Conservation (phyloP, 2,888 invertebrate genomes). For the Lasioglossum oenotherae region DNA sequence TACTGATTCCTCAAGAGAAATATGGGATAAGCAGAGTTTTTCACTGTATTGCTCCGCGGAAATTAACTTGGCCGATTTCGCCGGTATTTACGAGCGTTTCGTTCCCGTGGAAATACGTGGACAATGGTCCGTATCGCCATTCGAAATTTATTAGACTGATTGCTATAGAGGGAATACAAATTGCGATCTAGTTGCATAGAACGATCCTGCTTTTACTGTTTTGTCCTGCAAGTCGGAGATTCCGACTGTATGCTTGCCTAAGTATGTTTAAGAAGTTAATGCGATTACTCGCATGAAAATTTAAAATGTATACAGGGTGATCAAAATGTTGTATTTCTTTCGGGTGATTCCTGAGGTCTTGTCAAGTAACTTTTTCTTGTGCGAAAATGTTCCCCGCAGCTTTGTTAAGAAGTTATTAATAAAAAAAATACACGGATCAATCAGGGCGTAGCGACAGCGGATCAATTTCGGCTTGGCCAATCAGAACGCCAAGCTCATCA, state of each 20-base stretch:
- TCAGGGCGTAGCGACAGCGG: too few relatives aligned
- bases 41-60: background rate
- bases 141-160: background rate
- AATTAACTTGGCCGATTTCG: background rate
- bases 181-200: background rate
- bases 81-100: background rate
- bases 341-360: too few relatives aligned
- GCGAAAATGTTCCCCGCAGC: too few relatives aligned
- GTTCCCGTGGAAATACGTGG: background rate
- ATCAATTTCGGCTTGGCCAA: too few relatives aligned
- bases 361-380: too few relatives aligned
- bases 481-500: too few relatives aligned
- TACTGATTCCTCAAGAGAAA: background rate
- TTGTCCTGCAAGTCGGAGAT: background rate
- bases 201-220: background rate
- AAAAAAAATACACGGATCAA: too few relatives aligned
- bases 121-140: background rate
- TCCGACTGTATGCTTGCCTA: too few relatives aligned
- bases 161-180: background rate
- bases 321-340: background rate
- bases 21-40: background rate
- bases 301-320: too few relatives aligned
- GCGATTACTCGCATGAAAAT: too few relatives aligned
- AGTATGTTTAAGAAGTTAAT: too few relatives aligned
- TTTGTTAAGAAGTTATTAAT: too few relatives aligned